Percentiles rank a stretch among this genome's conserved stretches.
These are phyloP conservation scores for Caenorhabditis sp. DNA, from an alignment of 2,888 invertebrate genomes.

Conservation along the genomic window DNA sequence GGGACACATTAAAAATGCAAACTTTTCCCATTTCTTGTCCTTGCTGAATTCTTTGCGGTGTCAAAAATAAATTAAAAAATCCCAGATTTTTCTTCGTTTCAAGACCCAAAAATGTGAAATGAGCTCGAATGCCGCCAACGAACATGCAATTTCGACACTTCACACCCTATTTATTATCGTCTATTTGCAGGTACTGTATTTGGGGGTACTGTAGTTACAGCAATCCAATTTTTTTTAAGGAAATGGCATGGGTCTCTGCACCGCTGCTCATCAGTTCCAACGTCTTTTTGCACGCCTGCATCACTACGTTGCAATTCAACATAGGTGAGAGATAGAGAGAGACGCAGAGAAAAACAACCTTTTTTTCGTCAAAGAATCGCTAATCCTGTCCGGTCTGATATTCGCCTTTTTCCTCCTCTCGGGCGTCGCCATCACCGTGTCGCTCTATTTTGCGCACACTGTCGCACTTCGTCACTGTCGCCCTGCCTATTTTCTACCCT, in stretches of 20 bases:
- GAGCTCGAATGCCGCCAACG: constrained; percentile 30
- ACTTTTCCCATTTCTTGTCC: neutral
- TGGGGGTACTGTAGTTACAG: neutral
- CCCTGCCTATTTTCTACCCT: constrained; percentile 44
- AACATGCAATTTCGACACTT: constrained; percentile 44
- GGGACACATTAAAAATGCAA: neutral
- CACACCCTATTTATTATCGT: constrained; percentile 54
- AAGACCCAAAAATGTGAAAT: constrained; percentile 24
- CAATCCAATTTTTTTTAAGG: constrained; percentile 16
- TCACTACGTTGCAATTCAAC: constrained; percentile 35
- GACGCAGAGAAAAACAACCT: no score
- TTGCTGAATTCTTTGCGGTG: neutral
- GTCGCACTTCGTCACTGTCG: constrained; percentile 28
- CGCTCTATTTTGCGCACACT: constrained; percentile 41
- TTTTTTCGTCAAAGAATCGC: constrained; percentile 31
- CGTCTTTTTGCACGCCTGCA: constrained; percentile 47
- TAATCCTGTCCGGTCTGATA: constrained; percentile 36
- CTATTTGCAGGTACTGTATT: constrained; percentile 41
- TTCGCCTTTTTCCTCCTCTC: constrained; percentile 44
- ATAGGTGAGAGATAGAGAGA: no score
- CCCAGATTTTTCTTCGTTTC: neutral
- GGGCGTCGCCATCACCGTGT: constrained; percentile 34
- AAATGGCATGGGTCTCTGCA: constrained; percentile 49
- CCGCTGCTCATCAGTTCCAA: constrained; percentile 48
- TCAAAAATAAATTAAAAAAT: no score